Evolutionary conservation across 2,113 vertebrate species (phyloP).

Genomic region (Labeo catla): DNA sequence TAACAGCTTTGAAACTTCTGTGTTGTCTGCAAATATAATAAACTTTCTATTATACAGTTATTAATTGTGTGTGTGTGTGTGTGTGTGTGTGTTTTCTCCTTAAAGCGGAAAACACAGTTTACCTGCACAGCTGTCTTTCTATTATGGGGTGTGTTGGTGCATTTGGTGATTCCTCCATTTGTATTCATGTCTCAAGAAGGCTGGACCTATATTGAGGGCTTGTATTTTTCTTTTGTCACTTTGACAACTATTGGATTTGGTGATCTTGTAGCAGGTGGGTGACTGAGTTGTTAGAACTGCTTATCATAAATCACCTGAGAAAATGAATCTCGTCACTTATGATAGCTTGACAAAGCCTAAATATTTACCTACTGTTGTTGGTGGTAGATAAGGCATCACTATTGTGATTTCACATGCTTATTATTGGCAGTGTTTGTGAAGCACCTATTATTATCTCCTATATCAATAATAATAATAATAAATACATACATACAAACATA

Average conservation of each 20-base stretch:
- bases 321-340: not conserved
- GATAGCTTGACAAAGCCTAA: not conserved
- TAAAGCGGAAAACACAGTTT: constrained; percentile 93
- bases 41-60: not conserved
- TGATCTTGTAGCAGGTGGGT: constrained; percentile 91
- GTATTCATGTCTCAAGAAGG: constrained; percentile 96
- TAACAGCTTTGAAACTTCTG: not conserved
- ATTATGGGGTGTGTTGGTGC: constrained; percentile 91
- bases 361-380: not conserved
- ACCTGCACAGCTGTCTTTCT: constrained; percentile 95
- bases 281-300: not conserved
- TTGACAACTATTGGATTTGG: constrained; percentile 97
- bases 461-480: no score
- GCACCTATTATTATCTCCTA: no score
- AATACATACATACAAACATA: no score
- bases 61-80: no score
- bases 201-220: constrained; percentile 93
- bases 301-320: not conserved
- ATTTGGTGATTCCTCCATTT: constrained; percentile 93
- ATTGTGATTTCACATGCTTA: not conserved
- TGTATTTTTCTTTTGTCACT: constrained; percentile 97
- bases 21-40: no score
- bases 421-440: no score
- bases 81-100: constrained; percentile 26
- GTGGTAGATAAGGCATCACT: not conserved